phyloP scores from a whole-genome alignment of 37 sponge, comb jelly and placozoan species.

The Mnemiopsis leidyi region DNA sequence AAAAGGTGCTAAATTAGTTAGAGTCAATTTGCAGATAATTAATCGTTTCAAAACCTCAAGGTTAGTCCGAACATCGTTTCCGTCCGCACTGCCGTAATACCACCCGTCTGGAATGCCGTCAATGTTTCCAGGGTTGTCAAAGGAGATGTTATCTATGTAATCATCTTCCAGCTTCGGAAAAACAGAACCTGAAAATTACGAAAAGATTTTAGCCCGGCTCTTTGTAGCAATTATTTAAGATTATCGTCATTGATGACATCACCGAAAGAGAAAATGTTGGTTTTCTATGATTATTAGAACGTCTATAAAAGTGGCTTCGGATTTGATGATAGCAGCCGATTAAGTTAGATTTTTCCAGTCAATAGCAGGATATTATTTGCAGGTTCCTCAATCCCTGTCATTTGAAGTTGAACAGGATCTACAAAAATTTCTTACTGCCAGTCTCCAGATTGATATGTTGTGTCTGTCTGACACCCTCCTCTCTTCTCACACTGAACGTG shows the following conservation, averaged over 20 bases:
- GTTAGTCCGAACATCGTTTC: background rate
- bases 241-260: background rate
- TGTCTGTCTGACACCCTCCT: background rate
- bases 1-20: too few relatives aligned
- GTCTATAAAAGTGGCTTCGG: too few relatives aligned
- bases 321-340: too few relatives aligned
- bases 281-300: too few relatives aligned
- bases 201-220: too few relatives aligned
- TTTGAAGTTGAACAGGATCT: too few relatives aligned
- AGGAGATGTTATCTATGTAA: background rate
- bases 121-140: conserved; percentile 8
- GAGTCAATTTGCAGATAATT: too few relatives aligned
- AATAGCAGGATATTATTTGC: too few relatives aligned
- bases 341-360: too few relatives aligned
- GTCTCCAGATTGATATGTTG: background rate
- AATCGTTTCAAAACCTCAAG: background rate
- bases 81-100: background rate
- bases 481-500: background rate
- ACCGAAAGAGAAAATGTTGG: too few relatives aligned
- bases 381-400: too few relatives aligned
- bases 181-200: background rate
- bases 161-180: background rate
- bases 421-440: background rate
- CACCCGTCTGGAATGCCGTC: background rate
- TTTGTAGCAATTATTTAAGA: background rate